Conservation (phyloP, 1,140 invertebrate genomes). For the Campoletis sonorensis region DNA sequence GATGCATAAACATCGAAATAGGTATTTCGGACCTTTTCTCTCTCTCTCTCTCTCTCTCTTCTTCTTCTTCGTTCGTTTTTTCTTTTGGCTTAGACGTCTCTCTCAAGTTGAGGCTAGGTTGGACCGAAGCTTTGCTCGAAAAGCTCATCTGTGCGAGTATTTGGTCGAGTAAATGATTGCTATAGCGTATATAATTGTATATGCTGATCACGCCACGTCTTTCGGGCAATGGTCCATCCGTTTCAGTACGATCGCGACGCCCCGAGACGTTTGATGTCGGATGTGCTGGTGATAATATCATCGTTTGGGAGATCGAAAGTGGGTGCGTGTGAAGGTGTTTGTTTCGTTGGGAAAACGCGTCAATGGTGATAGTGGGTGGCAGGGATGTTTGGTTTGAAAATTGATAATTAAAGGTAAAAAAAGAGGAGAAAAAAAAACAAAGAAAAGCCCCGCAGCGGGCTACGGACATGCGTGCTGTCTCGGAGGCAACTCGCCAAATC, state of each 20-base stretch:
- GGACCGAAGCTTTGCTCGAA: background rate
- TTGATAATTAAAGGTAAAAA: background rate
- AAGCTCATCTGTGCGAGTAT: conserved; percentile 19
- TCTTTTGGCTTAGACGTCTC: background rate
- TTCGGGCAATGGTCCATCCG: conserved; percentile 56
- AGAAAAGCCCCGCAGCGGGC: conserved; percentile 18
- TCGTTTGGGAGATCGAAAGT: background rate
- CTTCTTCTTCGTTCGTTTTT: background rate
- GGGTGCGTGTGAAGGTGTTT: background rate
- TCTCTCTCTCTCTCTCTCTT: background rate
- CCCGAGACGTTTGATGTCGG: conserved; percentile 48
- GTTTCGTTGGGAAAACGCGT: background rate
- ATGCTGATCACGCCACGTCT: conserved; percentile 30
- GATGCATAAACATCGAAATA: background rate
- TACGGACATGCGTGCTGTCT: conserved; percentile 61
- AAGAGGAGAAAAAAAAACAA: no score
- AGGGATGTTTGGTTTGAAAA: no score
- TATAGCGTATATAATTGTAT: conserved; percentile 23
- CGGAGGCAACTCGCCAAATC: conserved; percentile 69
- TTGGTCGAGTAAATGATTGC: background rate
- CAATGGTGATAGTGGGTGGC: background rate
- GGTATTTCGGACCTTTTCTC: background rate
- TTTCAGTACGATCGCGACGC: conserved; percentile 72
- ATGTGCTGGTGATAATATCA: background rate
- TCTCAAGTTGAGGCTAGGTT: background rate